Base-by-base conservation (phyloP, 92 coral and sea anemone species). In the Parazoanthus atlanticus region DNA sequence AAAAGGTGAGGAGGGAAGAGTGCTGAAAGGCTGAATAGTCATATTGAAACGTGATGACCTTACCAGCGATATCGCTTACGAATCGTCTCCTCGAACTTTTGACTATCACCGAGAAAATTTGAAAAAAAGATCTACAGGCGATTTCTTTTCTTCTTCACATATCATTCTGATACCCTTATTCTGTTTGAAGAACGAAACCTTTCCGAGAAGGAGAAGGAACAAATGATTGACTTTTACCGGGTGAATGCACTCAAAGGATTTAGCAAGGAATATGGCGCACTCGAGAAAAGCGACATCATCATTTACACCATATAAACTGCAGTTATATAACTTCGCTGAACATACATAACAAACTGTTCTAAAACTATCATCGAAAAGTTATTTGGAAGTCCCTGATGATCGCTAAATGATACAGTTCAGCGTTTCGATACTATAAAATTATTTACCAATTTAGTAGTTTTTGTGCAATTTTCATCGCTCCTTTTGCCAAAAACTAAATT, bases 111-210 rank as follows among this genome's bases (percentile, higher is more conserved):
- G 33, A 82, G 47, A 41, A 80, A 78, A 32, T 47, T 58, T 15
- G 83, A 81, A 46, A 67, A 72, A 8, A 43, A 64, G 21, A 54
- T 36, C 12, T 32, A 31, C 66, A 66, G 52, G 4, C 29, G 49
- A 80, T 78, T 64, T 40, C n/a, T 73, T 31, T 72, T 71, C 30
- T 34, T 88, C 26, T 38, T 85, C n/a, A 61, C 85, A 36, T 79
- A 67, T 69, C 78, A 74, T 49, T 40, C 61, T 65, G 33, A 67
- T 0, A 66, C 86, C 54, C 78, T 28, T 43, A 72, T 88, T 79
- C 86, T 86, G 40, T 78, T 1, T 77, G 89, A 90, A 85, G 86
- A 90, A 46, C 71, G 86, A 15, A 40, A 78, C 30, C 41, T 90
- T 11, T 38, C 90, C 1, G 84, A 26, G 33, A 86, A 78, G 71